Evolutionary conservation across 2,888 invertebrate species (phyloP).

Genomic region (Rotaria socialis): DNA sequence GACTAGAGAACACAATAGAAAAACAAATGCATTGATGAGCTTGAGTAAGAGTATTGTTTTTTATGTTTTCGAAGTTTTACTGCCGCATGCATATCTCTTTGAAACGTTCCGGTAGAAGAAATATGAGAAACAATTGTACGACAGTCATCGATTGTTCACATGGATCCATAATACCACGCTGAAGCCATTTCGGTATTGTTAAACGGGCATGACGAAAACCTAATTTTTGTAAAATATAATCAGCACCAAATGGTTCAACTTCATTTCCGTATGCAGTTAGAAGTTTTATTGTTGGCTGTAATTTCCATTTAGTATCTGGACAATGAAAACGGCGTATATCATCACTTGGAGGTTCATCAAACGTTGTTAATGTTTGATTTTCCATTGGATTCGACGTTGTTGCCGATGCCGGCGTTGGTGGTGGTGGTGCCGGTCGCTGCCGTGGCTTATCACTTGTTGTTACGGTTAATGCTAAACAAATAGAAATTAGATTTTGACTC

Average conservation of each 20-base stretch:
- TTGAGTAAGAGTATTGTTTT: not conserved
- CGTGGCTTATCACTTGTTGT: conserved; percentile 53
- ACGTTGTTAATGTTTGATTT: conserved; percentile 50
- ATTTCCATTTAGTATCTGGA: conserved; percentile 77
- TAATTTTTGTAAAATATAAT: conserved; percentile 92
- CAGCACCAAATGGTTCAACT: conserved; percentile 95
- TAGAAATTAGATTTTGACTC: not conserved
- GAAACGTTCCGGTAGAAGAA: conserved; percentile 22
- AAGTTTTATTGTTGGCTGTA: conserved; percentile 70
- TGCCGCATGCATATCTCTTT: conserved; percentile 21
- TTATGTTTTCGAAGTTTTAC: not conserved
- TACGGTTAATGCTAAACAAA: conserved; percentile 47
- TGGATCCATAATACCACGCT: conserved; percentile 87
- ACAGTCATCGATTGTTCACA: conserved; percentile 32
- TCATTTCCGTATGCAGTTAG: conserved; percentile 81
- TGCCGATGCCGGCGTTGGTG: not conserved
- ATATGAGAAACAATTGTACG: not conserved
- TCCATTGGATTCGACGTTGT: not conserved
- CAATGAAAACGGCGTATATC: conserved; percentile 87
- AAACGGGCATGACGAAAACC: conserved; percentile 94
- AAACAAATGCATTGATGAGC: conserved; percentile 3
- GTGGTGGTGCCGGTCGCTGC: not conserved
- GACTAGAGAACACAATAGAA: not conserved
- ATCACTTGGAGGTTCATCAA: conserved; percentile 61
- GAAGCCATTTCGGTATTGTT: conserved; percentile 98